These are phyloP conservation scores for Ivindomyrus marchei DNA, from an alignment of 2,113 vertebrate species.

Conservation along the genomic window DNA sequence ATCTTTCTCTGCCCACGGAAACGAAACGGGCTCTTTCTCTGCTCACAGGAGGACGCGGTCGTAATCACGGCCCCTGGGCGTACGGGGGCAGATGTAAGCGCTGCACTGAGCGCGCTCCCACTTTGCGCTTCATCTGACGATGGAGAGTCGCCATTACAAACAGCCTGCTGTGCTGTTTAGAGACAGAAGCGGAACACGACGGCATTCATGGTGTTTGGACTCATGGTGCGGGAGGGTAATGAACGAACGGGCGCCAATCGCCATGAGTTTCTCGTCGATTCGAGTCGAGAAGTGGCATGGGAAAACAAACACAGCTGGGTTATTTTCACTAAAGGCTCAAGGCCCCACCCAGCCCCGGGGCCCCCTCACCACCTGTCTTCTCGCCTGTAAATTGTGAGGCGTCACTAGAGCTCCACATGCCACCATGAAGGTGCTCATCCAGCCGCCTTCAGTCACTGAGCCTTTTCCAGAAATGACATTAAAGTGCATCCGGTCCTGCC, in stretches of 20 bases:
- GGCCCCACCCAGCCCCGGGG: neutral
- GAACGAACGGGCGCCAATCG: slow-evolving; percentile 2
- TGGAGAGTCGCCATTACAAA: slow-evolving; percentile 13
- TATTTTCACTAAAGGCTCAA: neutral
- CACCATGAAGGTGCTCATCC: neutral
- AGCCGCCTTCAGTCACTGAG: neutral
- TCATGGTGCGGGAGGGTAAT: neutral
- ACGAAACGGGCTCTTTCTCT: neutral
- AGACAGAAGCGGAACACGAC: neutral
- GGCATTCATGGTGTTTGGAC: neutral
- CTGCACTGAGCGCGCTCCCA: slow-evolving; percentile 23
- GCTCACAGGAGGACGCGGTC: neutral
- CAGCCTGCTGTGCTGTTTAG: neutral
- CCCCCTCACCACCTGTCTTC: neutral
- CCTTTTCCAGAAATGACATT: slow-evolving; percentile 23
- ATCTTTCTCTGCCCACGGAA: slow-evolving; percentile 16
- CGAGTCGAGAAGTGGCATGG: neutral
- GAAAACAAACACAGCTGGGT: slow-evolving; percentile 5
- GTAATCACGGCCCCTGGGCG: slow-evolving; percentile 12
- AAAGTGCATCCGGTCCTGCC: slow-evolving; percentile 19
- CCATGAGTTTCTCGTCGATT: slow-evolving; percentile 31
- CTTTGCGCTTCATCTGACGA: slow-evolving; percentile 1
- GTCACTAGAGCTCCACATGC: neutral
- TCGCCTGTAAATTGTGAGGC: neutral
- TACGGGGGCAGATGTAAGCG: slow-evolving; percentile 24